Evolutionary conservation across 2,797 vertebrate species (phyloP), one percentile per base, ranked within the genome.

Genomic region (Apodemus agrarius): DNA sequence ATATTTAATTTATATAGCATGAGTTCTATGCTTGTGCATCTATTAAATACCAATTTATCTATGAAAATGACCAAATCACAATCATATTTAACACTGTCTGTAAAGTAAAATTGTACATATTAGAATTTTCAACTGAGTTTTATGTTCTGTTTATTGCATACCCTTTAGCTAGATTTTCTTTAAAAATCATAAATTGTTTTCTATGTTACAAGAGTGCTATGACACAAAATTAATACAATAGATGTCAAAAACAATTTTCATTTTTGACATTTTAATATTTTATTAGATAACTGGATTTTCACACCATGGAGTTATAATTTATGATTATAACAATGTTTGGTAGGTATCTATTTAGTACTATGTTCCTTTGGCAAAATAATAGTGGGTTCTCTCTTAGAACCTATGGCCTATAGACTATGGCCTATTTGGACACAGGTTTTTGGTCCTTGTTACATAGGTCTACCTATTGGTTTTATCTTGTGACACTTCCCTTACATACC

Each of bases 31-130:
- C 37, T 80, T 84, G 13, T 76, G 22, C 78, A 22, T 21, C 69
- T 79, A 46, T 65, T 94, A 94, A 92, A 80, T 92, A 40, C 46
- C 26, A 93, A 76, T 24, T 82, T 75, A 82, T 86, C 21, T 89
- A 13, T 7, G 89, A 31, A 2, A 74, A 17, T 43, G 14, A 14
- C 17, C n/a, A 87, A 90, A 65, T 59, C 4, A 80, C 19, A 54
- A 29, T 78, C 34, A 0, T 40, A 7, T 2, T 59, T 43, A 46
- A 54, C 10, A 43, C 17, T 59, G 86, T 65, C 10, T 75, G 6
- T 31, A 69, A 85, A 79, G 2, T 79, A 83, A 2, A 46, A 82
- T 6, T 12, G 8, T 19, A 37, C 92, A 24, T 54, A 2, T 6
- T 67, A 59, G n/a, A 92, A 46, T 90, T 94, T 75, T 84, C 54